A percentile compares a stretch with the other conserved stretches of the same genome.
phyloP scores from a whole-genome alignment of 2,888 invertebrate genomes.

The Ommatoiulus sabulosus region DNA sequence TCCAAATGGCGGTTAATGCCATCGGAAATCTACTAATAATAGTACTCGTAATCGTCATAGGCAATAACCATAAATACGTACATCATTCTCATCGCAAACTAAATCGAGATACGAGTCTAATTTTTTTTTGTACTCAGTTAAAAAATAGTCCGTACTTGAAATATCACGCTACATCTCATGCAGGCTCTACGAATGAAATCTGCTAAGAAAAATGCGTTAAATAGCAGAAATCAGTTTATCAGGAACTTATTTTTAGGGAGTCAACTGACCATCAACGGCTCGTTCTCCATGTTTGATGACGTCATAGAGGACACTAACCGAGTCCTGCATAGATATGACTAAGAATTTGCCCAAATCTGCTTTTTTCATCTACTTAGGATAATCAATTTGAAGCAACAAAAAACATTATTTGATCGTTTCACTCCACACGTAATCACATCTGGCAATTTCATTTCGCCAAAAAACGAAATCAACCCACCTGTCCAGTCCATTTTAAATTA shows the following conservation, averaged over 20 bases:
- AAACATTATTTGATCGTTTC: constrained; percentile 16
- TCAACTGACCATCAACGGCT: constrained; percentile 1
- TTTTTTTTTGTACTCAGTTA: constrained; percentile 4
- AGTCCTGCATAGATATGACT: constrained; percentile 47
- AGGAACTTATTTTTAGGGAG: constrained; percentile 44
- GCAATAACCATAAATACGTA: constrained; percentile 44
- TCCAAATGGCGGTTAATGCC: not conserved
- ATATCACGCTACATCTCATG: constrained; percentile 24
- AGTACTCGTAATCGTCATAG: constrained; percentile 25
- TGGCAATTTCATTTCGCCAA: constrained; percentile 32
- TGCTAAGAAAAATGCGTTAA: constrained; percentile 34
- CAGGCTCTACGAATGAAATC: constrained; percentile 35
- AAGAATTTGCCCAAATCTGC: constrained; percentile 12
- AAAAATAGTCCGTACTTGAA: constrained; percentile 42
- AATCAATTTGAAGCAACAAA: not conserved
- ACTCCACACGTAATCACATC: constrained; percentile 45
- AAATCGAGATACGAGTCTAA: constrained; percentile 36
- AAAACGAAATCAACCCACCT: not conserved
- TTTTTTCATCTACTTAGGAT: constrained; percentile 2
- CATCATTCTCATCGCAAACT: constrained; percentile 26
- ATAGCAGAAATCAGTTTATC: constrained; percentile 43
- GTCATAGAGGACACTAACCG: constrained; percentile 16
- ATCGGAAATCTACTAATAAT: constrained; percentile 41
- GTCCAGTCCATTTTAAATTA: constrained; percentile 14
- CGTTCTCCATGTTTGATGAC: constrained; percentile 5